These are phyloP conservation scores for Nesometra sesokonis DNA, from an alignment of 35 echinoderm and acorn worm genomes.

Conservation along the genomic window DNA sequence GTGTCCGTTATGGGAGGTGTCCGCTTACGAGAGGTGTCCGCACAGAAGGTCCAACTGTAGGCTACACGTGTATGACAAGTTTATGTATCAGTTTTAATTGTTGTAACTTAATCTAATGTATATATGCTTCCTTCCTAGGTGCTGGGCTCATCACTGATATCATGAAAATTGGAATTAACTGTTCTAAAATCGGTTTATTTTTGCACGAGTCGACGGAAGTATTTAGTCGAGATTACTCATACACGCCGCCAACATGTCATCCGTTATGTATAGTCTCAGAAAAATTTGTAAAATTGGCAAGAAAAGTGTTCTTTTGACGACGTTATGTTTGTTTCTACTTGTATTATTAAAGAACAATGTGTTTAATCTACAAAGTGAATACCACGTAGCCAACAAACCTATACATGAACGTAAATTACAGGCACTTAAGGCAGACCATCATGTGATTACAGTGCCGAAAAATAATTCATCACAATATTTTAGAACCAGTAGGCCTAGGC, in stretches of 20 bases:
- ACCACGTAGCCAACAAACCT: not conserved
- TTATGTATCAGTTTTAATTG: no score
- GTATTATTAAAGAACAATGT: not conserved
- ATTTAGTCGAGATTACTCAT: no score
- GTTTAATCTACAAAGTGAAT: not conserved
- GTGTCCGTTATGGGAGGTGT: no score
- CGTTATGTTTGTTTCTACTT: not conserved
- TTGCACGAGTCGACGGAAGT: not conserved
- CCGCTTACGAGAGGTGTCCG: no score
- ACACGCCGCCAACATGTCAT: not conserved
- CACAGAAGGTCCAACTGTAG: no score
- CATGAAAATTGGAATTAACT: no score
- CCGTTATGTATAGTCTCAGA: not conserved
- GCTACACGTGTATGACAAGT: no score
- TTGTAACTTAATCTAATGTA: no score
- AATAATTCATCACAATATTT: not conserved
- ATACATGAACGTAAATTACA: not conserved
- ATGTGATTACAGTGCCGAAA: not conserved
- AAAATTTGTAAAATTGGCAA: not conserved
- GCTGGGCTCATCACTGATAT: no score
- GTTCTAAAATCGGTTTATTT: no score
- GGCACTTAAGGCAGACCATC: not conserved
- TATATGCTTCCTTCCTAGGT: not conserved
- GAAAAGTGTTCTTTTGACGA: not conserved
- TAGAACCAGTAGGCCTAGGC: not conserved